Evolutionary conservation across 2,888 invertebrate species (phyloP), one percentile per base, ranked within the genome.

Genomic region (Apotomis turbidana): DNA sequence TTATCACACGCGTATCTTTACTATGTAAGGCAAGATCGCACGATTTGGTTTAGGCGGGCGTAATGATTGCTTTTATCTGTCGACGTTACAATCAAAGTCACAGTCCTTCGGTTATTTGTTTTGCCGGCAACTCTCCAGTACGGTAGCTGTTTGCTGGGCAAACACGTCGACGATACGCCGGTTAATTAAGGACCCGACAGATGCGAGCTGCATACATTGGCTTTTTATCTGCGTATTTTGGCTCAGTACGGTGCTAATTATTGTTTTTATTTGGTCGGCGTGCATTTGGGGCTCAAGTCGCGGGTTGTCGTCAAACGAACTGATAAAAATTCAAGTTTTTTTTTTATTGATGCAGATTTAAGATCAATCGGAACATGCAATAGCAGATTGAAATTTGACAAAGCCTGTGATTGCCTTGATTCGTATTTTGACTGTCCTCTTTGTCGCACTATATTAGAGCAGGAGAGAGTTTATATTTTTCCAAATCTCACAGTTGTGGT

Each of bases 121-220:
- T 55, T 55, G 64, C 55, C 55, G 64, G 64, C 64, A 12, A 6
- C 54, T 52, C 52, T 27, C 44, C 15, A 15, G 55, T 51, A 52
- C 62, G 68, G 54, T 46, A 62, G 64, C 70, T 76, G 76, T 77
- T 67, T 67, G 51, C 67, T 41, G 58, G n/a, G 67, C 67, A 67
- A 67, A 67, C 67, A 67, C 57, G 67, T 57, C 67, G 44, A 58
- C 51, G 58, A 67, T 67, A 67, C 67, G 57, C 49, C 58, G 44
- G 67, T 67, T 67, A 67, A 67, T 67, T 67, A 67, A 58, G 67
- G 67, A 58, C 49, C 67, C 57, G 27, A 57, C 58, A 58, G 58
- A 67, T 66, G 64, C 55, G 64, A 55, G 64, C 64, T 55, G 64
- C 55, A 66, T 66, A 46, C 55, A 44, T 55, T 66, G 46, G n/a